Evolutionary conservation across 2,797 vertebrate species (phyloP).

Genomic region (Poeciliopsis paucimaculata): DNA sequence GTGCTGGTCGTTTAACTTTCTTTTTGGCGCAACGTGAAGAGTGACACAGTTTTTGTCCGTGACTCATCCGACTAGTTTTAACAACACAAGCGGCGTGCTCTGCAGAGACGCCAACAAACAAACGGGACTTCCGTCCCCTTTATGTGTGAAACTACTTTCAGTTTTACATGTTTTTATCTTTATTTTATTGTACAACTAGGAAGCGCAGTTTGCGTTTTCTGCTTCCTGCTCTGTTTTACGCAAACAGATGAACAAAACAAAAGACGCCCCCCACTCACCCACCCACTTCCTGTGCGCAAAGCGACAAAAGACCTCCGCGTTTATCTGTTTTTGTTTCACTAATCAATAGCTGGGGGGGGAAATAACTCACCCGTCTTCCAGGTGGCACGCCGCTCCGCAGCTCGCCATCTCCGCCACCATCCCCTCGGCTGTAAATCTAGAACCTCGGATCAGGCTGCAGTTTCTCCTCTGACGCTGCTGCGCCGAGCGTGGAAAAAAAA

Average conservation of each 20-base stretch:
- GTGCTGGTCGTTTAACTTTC: not conserved
- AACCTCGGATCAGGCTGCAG: not conserved
- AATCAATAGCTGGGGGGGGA: not conserved
- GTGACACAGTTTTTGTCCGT: conserved; percentile 12
- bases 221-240: not conserved
- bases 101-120: conserved; percentile 17
- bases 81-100: conserved; percentile 37
- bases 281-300: conserved; percentile 18
- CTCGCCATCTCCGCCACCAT: conserved; percentile 80
- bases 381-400: conserved; percentile 50
- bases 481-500: conserved; percentile 12
- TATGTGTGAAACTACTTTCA: not conserved
- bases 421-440: conserved; percentile 5
- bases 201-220: not conserved
- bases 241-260: conserved; percentile 2
- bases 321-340: not conserved
- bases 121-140: not conserved
- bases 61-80: conserved; percentile 25
- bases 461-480: not conserved
- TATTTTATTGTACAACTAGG: not conserved
- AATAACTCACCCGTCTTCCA: conserved; percentile 72
- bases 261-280: not conserved
- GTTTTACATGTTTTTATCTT: not conserved
- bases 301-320: not conserved
- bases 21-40: not conserved